A percentile compares a stretch with the other conserved stretches of the same genome.
These are phyloP conservation scores for Urocolius indicus DNA, from an alignment of 2,113 vertebrate genomes.

Conservation along the genomic window DNA sequence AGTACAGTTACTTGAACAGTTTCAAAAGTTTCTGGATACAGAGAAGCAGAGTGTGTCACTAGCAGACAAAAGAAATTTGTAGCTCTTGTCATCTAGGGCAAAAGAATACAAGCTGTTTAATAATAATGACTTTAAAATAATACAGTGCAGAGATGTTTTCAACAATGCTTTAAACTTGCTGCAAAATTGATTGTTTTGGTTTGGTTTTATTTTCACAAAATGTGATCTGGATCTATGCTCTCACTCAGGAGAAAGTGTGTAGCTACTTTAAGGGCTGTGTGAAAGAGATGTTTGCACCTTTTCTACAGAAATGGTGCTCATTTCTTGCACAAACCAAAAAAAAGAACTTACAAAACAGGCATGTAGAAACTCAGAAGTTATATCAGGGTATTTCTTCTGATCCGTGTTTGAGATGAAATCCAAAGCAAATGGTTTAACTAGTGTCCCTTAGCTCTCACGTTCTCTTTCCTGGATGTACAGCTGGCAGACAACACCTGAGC, in stretches of 20 bases:
- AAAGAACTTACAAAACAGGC: neutral
- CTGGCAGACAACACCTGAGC: neutral
- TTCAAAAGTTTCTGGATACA: neutral
- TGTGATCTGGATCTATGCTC: neutral
- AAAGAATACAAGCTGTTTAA: neutral
- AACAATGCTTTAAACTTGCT: neutral
- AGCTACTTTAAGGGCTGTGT: neutral
- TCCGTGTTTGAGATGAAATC: neutral
- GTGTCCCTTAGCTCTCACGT: neutral
- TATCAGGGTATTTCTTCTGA: neutral
- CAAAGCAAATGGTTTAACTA: neutral
- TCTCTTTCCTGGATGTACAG: neutral
- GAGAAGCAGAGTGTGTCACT: neutral
- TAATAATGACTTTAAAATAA: neutral
- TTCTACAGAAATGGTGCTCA: neutral
- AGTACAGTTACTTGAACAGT: neutral
- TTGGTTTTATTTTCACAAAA: neutral
- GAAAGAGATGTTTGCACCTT: neutral
- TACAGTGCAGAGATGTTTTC: neutral
- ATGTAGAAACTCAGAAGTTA: neutral
- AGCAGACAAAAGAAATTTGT: neutral
- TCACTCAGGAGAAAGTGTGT: neutral
- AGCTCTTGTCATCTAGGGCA: neutral
- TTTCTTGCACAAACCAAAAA: neutral
- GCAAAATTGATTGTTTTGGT: neutral